phyloP scores from a whole-genome alignment of 2,888 invertebrate species.

The Siphonodentalium dalli region DNA sequence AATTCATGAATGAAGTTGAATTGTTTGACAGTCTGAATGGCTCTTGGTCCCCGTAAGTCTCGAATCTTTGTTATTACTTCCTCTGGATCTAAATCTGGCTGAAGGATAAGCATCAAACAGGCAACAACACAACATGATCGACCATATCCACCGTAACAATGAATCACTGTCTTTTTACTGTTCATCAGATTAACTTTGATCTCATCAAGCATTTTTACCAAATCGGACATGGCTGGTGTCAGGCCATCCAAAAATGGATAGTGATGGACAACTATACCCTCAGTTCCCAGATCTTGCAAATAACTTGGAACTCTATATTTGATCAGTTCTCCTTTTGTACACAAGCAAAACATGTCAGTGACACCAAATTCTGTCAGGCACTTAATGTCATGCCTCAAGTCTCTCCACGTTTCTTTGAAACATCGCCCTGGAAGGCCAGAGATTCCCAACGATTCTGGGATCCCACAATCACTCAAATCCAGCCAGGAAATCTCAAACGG shows the following conservation, averaged over 20 bases:
- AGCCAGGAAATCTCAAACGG: slow-evolving; percentile 45
- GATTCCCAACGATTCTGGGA: slow-evolving; percentile 26
- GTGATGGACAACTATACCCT: slow-evolving; percentile 44
- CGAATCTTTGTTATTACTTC: slow-evolving; percentile 40
- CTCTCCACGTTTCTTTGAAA: slow-evolving; percentile 51
- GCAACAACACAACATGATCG: slow-evolving; percentile 50
- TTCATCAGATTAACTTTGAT: slow-evolving; percentile 37
- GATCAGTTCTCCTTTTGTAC: slow-evolving; percentile 49
- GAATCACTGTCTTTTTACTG: slow-evolving; percentile 41
- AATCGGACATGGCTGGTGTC: slow-evolving; percentile 31
- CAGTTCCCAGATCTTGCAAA: slow-evolving; percentile 34
- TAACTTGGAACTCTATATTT: slow-evolving; percentile 50
- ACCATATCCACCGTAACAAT: slow-evolving; percentile 56
- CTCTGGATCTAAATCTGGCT: slow-evolving; percentile 38
- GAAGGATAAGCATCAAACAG: slow-evolving; percentile 44
- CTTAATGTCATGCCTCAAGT: slow-evolving; percentile 42
- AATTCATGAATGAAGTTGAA: slow-evolving; percentile 53
- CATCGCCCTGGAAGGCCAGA: slow-evolving; percentile 41
- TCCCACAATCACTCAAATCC: not conserved
- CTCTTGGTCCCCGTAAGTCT: slow-evolving; percentile 45
- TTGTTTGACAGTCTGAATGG: slow-evolving; percentile 56
- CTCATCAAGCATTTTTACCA: slow-evolving; percentile 45
- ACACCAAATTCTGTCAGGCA: slow-evolving; percentile 37
- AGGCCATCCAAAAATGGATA: slow-evolving; percentile 52
- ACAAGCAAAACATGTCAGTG: slow-evolving; percentile 47